Percentiles rank a stretch among this genome's conserved stretches.
Conservation (phyloP, 30 jellyfish, hydroid and myxozoan species). For the Calvadosia cruxmelitensis region DNA sequence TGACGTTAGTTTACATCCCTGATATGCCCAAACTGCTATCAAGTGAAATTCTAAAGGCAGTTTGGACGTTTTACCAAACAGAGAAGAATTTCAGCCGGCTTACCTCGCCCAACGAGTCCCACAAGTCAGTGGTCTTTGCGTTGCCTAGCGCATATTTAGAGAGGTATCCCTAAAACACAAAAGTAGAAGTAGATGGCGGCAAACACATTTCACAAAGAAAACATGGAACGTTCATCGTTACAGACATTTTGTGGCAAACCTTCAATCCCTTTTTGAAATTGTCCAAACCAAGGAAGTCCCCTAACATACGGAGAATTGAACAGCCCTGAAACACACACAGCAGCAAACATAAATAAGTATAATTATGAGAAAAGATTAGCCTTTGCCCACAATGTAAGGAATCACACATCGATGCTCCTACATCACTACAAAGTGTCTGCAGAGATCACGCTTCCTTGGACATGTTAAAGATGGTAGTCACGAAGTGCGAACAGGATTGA, state of each 20-base stretch:
- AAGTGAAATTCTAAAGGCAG: too few relatives aligned
- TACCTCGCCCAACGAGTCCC: constrained; percentile 80
- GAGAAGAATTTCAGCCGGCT: neutral
- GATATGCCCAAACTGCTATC: too few relatives aligned
- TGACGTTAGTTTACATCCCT: too few relatives aligned
- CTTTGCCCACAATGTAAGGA: too few relatives aligned
- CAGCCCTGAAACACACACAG: constrained; percentile 55
- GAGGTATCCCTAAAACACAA: constrained; percentile 41
- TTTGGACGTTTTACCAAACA: too few relatives aligned
- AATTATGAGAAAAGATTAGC: neutral
- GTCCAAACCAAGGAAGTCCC: constrained; percentile 48
- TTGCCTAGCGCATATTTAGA: constrained; percentile 40
- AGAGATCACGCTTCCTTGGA: too few relatives aligned
- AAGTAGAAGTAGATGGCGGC: neutral
- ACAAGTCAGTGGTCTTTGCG: constrained; percentile 71
- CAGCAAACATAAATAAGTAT: too few relatives aligned
- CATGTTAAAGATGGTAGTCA: too few relatives aligned
- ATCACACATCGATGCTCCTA: too few relatives aligned
- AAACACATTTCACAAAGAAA: neutral
- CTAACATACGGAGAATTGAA: constrained; percentile 64
- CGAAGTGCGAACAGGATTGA: too few relatives aligned
- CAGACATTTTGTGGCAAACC: neutral
- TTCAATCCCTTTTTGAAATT: constrained; percentile 50
- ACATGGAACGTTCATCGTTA: too few relatives aligned
- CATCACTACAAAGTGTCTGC: too few relatives aligned